Conservation (phyloP, 2,113 vertebrate genomes). For the Platysteira castanea region DNA sequence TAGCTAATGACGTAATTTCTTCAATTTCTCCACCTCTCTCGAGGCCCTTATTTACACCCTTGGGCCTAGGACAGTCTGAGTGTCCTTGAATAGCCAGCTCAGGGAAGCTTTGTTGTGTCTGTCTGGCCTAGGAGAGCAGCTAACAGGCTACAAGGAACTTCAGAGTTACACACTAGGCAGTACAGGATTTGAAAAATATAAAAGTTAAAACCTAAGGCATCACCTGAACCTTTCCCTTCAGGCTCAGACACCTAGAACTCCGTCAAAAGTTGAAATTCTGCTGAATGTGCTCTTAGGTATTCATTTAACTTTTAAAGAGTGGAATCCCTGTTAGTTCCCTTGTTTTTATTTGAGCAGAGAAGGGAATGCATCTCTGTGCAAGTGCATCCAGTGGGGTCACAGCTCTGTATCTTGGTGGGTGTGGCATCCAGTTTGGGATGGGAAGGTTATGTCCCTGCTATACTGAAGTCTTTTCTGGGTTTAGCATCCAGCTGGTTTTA, state of each 20-base stretch:
- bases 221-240: background rate
- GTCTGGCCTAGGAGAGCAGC: too few relatives aligned
- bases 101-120: too few relatives aligned
- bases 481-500: background rate
- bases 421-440: background rate
- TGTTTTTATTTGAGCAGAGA: background rate
- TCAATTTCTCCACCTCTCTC: too few relatives aligned
- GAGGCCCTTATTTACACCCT: too few relatives aligned
- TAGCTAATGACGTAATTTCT: too few relatives aligned
- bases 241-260: background rate
- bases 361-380: background rate
- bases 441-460: background rate
- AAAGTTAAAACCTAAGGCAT: too few relatives aligned
- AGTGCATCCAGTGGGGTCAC: background rate
- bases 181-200: too few relatives aligned
- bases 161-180: too few relatives aligned
- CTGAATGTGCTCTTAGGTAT: background rate
- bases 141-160: too few relatives aligned
- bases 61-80: too few relatives aligned
- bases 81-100: too few relatives aligned
- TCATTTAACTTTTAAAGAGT: background rate
- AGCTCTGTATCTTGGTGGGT: background rate
- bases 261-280: background rate
- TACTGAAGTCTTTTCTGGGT: background rate
- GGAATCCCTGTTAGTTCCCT: background rate